Percentiles rank a stretch among this genome's conserved stretches.
Evolutionary conservation across 2,888 invertebrate genomes (phyloP).

Genomic region (Sepioteuthis lessoniana): DNA sequence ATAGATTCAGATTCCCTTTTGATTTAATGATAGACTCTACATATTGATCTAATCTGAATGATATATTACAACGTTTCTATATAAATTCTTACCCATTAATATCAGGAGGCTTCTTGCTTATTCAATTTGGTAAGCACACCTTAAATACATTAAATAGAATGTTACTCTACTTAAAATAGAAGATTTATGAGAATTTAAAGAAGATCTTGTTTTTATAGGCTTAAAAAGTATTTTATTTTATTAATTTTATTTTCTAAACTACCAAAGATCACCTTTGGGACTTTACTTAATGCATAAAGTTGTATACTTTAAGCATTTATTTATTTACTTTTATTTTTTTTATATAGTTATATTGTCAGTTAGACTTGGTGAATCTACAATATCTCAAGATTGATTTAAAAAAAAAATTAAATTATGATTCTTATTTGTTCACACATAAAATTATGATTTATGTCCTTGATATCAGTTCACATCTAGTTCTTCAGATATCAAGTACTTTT

Average conservation of each 20-base stretch:
- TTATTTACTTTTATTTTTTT: neutral
- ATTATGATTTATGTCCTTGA: no score
- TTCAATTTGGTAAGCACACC: neutral
- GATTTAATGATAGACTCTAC: neutral
- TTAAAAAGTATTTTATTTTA: neutral
- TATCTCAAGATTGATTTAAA: no score
- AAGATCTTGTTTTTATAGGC: neutral
- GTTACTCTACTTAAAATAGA: neutral
- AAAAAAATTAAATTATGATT: no score
- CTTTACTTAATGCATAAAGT: no score
- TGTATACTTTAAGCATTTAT: no score
- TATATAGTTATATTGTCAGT: no score
- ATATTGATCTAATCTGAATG: conserved; percentile 33
- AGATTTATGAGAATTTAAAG: neutral
- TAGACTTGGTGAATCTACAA: no score
- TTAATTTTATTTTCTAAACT: no score
- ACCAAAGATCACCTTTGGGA: no score
- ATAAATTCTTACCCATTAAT: neutral
- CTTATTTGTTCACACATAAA: no score
- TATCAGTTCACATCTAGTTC: no score
- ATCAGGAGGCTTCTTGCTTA: neutral
- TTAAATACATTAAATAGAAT: neutral
- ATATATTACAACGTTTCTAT: neutral
- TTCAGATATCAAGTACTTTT: no score
- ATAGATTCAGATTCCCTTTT: conserved; percentile 4